Conservation (phyloP, 2,888 invertebrate species). For the Axea sp. region DNA sequence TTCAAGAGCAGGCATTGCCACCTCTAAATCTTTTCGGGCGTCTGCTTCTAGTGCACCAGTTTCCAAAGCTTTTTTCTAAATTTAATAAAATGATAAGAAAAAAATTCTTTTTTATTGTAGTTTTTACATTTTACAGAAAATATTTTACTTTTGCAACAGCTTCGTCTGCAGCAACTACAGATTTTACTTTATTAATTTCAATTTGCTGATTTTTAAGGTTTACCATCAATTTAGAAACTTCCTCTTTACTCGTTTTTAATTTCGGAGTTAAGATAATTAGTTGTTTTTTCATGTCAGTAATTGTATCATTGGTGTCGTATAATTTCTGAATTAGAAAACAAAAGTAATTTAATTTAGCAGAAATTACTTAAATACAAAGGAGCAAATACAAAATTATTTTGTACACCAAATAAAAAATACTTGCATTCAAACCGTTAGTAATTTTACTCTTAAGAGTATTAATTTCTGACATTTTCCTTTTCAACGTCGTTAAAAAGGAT, state of each 20-base stretch:
- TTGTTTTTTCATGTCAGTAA: slow-evolving; percentile 92
- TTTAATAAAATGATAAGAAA: too few species aligned
- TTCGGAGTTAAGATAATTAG: slow-evolving; percentile 90
- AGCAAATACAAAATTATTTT: too few species aligned
- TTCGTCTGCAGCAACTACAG: slow-evolving; percentile 90
- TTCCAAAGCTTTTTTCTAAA: slow-evolving; percentile 89
- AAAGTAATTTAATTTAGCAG: too few species aligned
- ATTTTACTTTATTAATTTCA: slow-evolving; percentile 89
- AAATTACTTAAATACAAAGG: too few species aligned
- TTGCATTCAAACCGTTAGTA: slow-evolving; percentile 85
- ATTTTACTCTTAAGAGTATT: slow-evolving; percentile 84
- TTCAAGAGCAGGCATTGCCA: slow-evolving; percentile 92
- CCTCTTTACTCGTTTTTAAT: slow-evolving; percentile 87
- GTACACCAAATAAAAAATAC: too few species aligned
- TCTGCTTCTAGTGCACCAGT: slow-evolving; percentile 92
- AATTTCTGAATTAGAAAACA: slow-evolving; percentile 84
- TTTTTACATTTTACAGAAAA: background rate
- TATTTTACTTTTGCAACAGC: slow-evolving; percentile 86
- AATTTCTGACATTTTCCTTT: slow-evolving; percentile 86
- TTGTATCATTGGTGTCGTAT: slow-evolving; percentile 89
- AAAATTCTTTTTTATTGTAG: too few species aligned
- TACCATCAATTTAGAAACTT: slow-evolving; percentile 87
- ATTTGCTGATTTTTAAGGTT: slow-evolving; percentile 89
- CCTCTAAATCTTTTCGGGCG: slow-evolving; percentile 90
- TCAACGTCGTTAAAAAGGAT: slow-evolving; percentile 86